Conservation (phyloP, 2,888 invertebrate genomes). For the Sturmia bella region DNA sequence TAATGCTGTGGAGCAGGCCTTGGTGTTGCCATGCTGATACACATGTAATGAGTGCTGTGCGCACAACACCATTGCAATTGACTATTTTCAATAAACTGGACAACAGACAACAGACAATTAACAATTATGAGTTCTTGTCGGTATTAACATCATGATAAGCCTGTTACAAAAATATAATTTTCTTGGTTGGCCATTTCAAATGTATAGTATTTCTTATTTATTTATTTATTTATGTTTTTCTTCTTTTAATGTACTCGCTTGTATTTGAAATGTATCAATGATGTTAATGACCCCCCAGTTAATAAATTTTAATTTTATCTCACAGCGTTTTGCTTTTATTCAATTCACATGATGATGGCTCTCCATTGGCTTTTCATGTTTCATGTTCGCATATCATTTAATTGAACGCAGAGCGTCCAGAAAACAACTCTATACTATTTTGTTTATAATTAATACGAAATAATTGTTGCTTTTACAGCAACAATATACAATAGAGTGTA, state of each 20-base stretch:
- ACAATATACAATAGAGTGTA: constrained; percentile 9
- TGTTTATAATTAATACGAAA: constrained; percentile 30
- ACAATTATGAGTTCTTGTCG: too few species aligned
- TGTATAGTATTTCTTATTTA: too few species aligned
- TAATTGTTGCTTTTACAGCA: constrained; percentile 8
- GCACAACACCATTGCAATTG: too few species aligned
- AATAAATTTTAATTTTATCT: constrained; percentile 1
- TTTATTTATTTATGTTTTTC: background rate
- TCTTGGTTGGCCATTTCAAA: too few species aligned
- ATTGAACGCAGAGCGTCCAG: background rate
- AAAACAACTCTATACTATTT: constrained; percentile 2
- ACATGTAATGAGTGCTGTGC: too few species aligned
- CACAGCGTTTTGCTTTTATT: background rate
- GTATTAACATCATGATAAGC: too few species aligned
- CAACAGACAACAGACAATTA: too few species aligned
- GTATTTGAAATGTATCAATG: background rate
- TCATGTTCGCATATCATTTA: background rate
- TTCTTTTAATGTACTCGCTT: background rate
- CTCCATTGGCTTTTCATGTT: background rate
- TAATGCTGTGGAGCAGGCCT: background rate
- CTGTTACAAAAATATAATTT: too few species aligned
- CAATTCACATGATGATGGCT: background rate
- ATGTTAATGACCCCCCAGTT: constrained; percentile 52
- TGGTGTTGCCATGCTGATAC: too few species aligned
- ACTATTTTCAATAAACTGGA: too few species aligned